phyloP scores from a whole-genome alignment of 2,797 vertebrate species.

The Molossus alvarezi region DNA sequence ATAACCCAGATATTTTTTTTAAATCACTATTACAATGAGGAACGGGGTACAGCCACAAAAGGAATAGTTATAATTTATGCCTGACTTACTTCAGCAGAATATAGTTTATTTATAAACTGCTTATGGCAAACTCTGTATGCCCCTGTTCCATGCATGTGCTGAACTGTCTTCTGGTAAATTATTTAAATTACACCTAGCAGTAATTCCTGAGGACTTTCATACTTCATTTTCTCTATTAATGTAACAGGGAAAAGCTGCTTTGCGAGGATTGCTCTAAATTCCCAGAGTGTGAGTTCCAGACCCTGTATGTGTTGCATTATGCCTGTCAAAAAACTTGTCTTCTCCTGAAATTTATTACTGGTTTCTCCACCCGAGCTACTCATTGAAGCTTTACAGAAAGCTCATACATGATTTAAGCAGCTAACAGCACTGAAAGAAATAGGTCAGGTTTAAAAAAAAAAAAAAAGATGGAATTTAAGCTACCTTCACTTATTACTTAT shows the following conservation, averaged over 20 bases:
- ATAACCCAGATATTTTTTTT: constrained; percentile 90
- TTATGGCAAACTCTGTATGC: constrained; percentile 93
- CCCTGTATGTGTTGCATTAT: constrained; percentile 92
- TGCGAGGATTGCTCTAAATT: constrained; percentile 93
- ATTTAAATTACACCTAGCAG: constrained; percentile 94
- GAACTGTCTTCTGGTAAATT: constrained; percentile 93
- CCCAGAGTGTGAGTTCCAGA: constrained; percentile 93
- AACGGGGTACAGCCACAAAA: constrained; percentile 90
- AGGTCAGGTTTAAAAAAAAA: constrained; percentile 92
- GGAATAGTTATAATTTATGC: constrained; percentile 92
- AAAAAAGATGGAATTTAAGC: constrained; percentile 91
- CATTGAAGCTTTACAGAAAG: constrained; percentile 94
- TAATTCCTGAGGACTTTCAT: constrained; percentile 93
- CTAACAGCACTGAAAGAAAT: constrained; percentile 95
- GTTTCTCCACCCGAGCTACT: constrained; percentile 93
- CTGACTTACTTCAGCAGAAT: constrained; percentile 92
- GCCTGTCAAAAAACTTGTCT: constrained; percentile 94
- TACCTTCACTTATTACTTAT: constrained; percentile 95
- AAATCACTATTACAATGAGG: constrained; percentile 92
- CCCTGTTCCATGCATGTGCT: constrained; percentile 92
- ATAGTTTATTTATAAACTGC: constrained; percentile 95
- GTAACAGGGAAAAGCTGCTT: constrained; percentile 93
- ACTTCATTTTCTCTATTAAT: constrained; percentile 94
- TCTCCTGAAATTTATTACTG: constrained; percentile 93
- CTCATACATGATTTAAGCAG: constrained; percentile 95